Conservation (phyloP, 2,113 vertebrate genomes). For the human region DNA sequence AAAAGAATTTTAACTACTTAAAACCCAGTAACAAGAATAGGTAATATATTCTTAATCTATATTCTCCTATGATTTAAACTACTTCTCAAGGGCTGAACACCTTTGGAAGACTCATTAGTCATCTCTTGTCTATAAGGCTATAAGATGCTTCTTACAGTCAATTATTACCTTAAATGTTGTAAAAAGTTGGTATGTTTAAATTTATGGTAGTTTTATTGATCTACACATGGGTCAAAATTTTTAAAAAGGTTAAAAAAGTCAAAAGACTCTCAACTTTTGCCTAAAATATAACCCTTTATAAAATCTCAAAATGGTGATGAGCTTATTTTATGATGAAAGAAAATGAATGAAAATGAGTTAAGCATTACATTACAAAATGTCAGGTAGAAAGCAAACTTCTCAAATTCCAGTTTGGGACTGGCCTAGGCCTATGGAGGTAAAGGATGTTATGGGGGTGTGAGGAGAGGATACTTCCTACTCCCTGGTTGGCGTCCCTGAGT, state of each 20-base stretch:
- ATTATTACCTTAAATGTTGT: background rate
- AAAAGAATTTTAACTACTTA: constrained; percentile 20
- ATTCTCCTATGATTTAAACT: background rate
- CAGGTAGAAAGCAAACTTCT: background rate
- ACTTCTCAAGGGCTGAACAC: background rate
- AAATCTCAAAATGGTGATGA: background rate
- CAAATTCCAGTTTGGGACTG: background rate
- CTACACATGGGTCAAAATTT: background rate
- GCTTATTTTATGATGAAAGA: constrained; percentile 3
- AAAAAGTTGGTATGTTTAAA: background rate
- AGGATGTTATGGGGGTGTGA: background rate
- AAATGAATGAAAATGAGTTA: background rate
- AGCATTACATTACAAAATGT: background rate
- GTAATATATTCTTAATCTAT: background rate
- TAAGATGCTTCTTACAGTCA: background rate
- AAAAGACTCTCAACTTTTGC: background rate
- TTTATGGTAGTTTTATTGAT: background rate
- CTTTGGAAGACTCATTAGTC: constrained; percentile 11
- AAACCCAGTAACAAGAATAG: background rate
- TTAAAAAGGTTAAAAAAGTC: background rate
- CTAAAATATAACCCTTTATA: background rate
- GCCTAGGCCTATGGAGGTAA: background rate
- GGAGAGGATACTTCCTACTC: background rate
- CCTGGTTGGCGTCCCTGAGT: background rate
- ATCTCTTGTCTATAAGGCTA: background rate